phyloP scores from a whole-genome alignment of 1,140 invertebrate genomes.

The Drosophila hydei region DNA sequence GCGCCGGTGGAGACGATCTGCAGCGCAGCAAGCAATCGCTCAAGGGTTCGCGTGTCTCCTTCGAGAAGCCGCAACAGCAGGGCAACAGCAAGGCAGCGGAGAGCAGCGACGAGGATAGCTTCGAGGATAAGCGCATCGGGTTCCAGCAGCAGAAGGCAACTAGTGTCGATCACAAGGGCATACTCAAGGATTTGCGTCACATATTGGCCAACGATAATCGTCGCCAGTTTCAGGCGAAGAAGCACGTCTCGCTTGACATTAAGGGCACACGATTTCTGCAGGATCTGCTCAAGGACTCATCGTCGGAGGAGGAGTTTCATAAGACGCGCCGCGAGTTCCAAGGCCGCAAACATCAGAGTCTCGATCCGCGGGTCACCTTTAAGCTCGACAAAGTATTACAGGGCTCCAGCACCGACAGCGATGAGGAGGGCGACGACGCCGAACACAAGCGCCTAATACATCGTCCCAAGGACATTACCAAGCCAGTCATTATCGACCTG shows the following conservation, averaged over 20 bases:
- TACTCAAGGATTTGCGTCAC: conserved; percentile 79
- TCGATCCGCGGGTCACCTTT: conserved; percentile 80
- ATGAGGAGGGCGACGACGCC: conserved; percentile 79
- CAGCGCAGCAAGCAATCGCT: conserved; percentile 79
- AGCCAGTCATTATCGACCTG: conserved; percentile 82
- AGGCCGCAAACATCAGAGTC: conserved; percentile 82
- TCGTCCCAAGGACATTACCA: conserved; percentile 81
- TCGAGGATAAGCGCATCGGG: conserved; percentile 74
- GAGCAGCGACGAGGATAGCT: conserved; percentile 82
- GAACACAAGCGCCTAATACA: conserved; percentile 81
- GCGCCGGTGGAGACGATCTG: conserved; percentile 59
- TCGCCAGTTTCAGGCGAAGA: conserved; percentile 80
- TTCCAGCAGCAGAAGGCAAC: conserved; percentile 83
- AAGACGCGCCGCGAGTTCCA: conserved; percentile 81
- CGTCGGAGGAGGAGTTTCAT: conserved; percentile 81
- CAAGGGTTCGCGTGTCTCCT: conserved; percentile 80
- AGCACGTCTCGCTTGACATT: conserved; percentile 81
- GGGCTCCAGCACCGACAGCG: conserved; percentile 77
- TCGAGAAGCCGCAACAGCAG: conserved; percentile 52
- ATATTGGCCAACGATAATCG: conserved; percentile 80
- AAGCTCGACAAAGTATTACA: conserved; percentile 81
- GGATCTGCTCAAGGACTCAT: conserved; percentile 79
- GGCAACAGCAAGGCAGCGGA: conserved; percentile 42
- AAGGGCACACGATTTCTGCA: conserved; percentile 76
- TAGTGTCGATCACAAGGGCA: conserved; percentile 83